Percentiles rank a stretch among this genome's conserved stretches.
Conservation (phyloP, 2,888 invertebrate genomes). For the Melinaea marsaeus region DNA sequence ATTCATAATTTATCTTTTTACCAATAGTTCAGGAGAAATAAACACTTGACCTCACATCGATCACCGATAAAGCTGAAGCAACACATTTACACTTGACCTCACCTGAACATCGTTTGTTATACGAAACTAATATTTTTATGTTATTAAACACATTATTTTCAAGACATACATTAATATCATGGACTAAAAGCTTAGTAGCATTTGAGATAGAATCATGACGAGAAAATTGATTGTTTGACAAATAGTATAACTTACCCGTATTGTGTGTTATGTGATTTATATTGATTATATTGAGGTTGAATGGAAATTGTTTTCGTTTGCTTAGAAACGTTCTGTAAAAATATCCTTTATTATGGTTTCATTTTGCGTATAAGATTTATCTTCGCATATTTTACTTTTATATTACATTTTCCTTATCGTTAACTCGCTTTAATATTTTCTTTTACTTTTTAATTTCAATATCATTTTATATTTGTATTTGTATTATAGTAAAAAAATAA, state of each 20-base stretch:
- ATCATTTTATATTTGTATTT: background rate
- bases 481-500: background rate
- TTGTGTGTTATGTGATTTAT: background rate
- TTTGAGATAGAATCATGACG: too few species aligned
- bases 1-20: too few species aligned
- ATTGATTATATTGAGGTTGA: background rate
- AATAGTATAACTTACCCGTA: background rate
- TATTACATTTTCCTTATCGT: background rate
- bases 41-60: constrained; percentile 9
- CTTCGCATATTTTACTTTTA: background rate
- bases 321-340: background rate
- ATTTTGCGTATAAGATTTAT: too few species aligned
- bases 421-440: background rate
- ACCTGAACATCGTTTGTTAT: constrained; percentile 6
- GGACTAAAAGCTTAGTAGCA: too few species aligned
- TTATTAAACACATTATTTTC: background rate
- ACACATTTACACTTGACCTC: constrained; percentile 8
- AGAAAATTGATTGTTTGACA: too few species aligned
- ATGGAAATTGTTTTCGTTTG: background rate
- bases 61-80: constrained; percentile 18
- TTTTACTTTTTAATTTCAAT: background rate
- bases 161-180: too few species aligned
- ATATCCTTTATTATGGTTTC: constrained; percentile 2
- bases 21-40: too few species aligned
- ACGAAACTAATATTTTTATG: background rate